These are phyloP conservation scores for Acanthisitta chloris DNA, from an alignment of 2,113 vertebrate genomes.

Conservation along the genomic window DNA sequence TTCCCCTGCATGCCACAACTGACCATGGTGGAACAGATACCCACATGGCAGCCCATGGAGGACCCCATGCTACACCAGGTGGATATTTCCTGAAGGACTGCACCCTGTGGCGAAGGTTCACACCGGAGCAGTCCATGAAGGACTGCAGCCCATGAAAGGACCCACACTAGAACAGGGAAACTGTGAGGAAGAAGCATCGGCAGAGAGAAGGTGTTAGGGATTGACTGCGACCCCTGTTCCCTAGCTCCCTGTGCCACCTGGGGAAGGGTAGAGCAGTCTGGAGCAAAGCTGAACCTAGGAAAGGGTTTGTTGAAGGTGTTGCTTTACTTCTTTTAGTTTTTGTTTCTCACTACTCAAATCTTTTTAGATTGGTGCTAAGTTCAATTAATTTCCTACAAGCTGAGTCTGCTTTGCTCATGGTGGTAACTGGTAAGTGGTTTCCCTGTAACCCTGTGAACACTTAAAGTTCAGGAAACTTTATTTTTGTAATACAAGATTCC, in stretches of 20 bases:
- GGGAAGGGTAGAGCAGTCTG: neutral
- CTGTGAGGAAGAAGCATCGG: neutral
- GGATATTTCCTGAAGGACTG: neutral
- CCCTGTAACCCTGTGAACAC: neutral
- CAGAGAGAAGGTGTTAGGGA: neutral
- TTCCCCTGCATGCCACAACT: too few species aligned
- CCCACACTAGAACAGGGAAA: neutral
- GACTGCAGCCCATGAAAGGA: neutral
- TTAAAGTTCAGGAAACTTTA: neutral
- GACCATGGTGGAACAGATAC: accelerated
- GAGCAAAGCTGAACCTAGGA: neutral
- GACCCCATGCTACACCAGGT: neutral
- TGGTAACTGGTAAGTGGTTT: neutral
- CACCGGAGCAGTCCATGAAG: neutral
- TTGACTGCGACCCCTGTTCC: neutral
- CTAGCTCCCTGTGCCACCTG: accelerated
- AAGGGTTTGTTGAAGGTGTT: neutral
- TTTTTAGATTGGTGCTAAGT: neutral
- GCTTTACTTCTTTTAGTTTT: neutral
- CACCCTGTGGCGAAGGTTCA: neutral
- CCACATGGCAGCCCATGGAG: accelerated
- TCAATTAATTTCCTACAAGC: neutral
- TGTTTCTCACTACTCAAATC: neutral
- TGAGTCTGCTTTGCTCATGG: neutral
- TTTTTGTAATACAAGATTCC: neutral